These are phyloP conservation scores for Pterophyllum scalare DNA, from an alignment of 2,113 vertebrate genomes.

Conservation along the genomic window DNA sequence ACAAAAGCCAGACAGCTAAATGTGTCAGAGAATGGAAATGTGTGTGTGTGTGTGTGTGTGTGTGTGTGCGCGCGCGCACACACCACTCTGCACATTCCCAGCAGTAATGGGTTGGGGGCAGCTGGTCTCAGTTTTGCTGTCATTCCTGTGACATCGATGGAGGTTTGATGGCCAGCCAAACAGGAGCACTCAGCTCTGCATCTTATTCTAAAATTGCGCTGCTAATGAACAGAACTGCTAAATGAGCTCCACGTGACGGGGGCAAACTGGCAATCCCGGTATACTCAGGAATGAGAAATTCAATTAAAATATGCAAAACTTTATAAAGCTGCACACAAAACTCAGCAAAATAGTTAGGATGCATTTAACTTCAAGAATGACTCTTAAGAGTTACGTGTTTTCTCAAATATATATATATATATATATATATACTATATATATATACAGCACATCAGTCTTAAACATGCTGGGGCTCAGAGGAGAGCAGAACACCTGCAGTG, in stretches of 20 bases:
- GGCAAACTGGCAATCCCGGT: background rate
- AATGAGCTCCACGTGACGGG: slow-evolving; percentile 8
- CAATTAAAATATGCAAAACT: background rate
- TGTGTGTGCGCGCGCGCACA: background rate
- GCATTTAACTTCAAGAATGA: background rate
- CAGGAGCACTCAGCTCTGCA: slow-evolving; percentile 4
- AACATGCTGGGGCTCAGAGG: background rate
- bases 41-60: background rate
- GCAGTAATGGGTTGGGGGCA: slow-evolving; percentile 62
- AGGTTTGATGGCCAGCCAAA: slow-evolving; percentile 35
- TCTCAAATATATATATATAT: background rate
- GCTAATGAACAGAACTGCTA: slow-evolving; percentile 18
- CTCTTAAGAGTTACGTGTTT: background rate
- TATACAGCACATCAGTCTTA: background rate
- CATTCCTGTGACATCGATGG: slow-evolving; percentile 50
- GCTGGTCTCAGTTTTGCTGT: slow-evolving; percentile 64
- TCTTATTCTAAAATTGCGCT: background rate
- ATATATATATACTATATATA: background rate
- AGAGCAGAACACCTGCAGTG: slow-evolving; percentile 27
- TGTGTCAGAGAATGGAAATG: slow-evolving; percentile 42
- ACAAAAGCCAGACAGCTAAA: slow-evolving; percentile 63
- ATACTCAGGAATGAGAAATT: background rate
- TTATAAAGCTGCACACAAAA: background rate
- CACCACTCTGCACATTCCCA: background rate
- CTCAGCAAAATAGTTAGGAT: background rate